phyloP scores from a whole-genome alignment of 2,888 invertebrate genomes.

The Panzeria rudis region DNA sequence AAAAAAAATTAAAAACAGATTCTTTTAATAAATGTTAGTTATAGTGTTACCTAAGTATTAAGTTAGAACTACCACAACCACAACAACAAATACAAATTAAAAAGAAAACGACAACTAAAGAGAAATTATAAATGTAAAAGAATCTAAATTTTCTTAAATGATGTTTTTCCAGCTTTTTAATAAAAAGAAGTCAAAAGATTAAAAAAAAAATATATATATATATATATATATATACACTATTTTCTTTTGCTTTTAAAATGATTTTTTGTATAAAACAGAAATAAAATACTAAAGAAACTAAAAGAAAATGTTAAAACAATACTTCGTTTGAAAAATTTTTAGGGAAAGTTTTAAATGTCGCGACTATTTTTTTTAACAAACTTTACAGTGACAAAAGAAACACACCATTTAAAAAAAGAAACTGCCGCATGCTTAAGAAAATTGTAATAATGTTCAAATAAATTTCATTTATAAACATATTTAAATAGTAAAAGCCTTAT shows the following conservation, averaged over 20 bases:
- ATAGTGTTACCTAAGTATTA: slow-evolving; percentile 69
- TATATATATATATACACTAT: not conserved
- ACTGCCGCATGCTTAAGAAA: not conserved
- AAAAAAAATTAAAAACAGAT: slow-evolving; percentile 27
- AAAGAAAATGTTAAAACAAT: no score
- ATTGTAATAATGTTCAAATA: not conserved
- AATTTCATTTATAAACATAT: not conserved
- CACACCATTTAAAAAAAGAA: not conserved
- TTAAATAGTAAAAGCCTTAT: not conserved
- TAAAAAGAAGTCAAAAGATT: slow-evolving; percentile 13
- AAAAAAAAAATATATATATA: no score
- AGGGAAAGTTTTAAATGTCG: not conserved
- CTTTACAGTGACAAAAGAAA: not conserved
- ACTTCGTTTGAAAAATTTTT: not conserved
- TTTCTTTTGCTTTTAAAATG: slow-evolving; percentile 29
- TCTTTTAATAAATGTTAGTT: slow-evolving; percentile 72
- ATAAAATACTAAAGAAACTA: not conserved
- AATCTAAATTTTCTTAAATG: slow-evolving; percentile 4
- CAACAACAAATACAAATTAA: slow-evolving; percentile 32
- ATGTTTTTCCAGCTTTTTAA: not conserved
- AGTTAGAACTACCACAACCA: slow-evolving; percentile 58
- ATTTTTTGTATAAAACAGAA: slow-evolving; percentile 45
- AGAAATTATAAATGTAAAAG: slow-evolving; percentile 19
- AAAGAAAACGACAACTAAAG: slow-evolving; percentile 36
- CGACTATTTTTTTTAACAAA: not conserved